Evolutionary conservation across 2,888 invertebrate genomes (phyloP).

Genomic region (Rhodophaea formosa): DNA sequence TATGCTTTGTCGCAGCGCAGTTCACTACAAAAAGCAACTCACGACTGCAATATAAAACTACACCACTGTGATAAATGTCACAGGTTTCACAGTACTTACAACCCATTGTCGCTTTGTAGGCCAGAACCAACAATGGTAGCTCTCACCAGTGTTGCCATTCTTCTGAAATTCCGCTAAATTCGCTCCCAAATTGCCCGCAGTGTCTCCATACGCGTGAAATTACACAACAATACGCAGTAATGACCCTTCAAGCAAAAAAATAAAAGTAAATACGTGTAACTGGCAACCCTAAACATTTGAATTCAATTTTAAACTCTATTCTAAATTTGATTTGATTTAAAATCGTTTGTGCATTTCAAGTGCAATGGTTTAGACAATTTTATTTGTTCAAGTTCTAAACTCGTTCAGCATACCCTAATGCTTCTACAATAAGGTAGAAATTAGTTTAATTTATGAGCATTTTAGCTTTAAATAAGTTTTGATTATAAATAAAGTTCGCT

Average conservation of each 20-base stretch:
- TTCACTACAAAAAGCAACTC: background rate
- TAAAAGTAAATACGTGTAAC: conserved; percentile 64
- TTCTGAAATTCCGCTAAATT: conserved; percentile 57
- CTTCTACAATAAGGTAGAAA: conserved; percentile 16
- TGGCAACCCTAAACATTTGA: conserved; percentile 37
- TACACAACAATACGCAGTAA: conserved; percentile 72
- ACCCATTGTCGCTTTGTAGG: conserved; percentile 42
- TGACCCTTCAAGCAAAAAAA: conserved; percentile 72
- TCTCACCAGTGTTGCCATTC: conserved; percentile 54
- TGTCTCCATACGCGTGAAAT: conserved; percentile 77
- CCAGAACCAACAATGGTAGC: conserved; percentile 41
- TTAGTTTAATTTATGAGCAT: background rate
- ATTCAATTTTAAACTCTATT: conserved; percentile 29
- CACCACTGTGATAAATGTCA: conserved; percentile 23
- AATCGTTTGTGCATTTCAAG: conserved; percentile 6
- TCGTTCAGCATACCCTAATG: conserved; percentile 17
- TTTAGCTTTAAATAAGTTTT: conserved; percentile 17
- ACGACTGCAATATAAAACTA: background rate
- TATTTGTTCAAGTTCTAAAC: conserved; percentile 10
- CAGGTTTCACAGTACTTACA: conserved; percentile 42
- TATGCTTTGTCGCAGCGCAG: too few relatives aligned
- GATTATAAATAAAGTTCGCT: conserved; percentile 34
- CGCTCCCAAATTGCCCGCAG: conserved; percentile 65
- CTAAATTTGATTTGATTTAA: conserved; percentile 5
- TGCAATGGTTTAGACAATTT: conserved; percentile 22